phyloP scores from a whole-genome alignment of 1,140 invertebrate genomes.

The Chelonus insularis region DNA sequence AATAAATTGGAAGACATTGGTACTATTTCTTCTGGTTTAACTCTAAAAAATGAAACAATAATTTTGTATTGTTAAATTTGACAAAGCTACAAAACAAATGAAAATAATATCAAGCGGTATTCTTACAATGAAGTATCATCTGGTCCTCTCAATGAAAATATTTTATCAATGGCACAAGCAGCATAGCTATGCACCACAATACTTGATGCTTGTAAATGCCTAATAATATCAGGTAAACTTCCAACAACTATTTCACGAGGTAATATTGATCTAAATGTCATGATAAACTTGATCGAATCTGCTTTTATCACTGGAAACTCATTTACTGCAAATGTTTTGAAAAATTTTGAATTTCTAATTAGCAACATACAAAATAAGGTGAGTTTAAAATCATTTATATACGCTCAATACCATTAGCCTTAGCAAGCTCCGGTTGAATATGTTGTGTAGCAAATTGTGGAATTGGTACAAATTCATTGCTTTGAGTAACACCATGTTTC shows the following conservation, averaged over 20 bases:
- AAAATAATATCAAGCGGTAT: constrained; percentile 15
- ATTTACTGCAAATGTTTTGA: constrained; percentile 76
- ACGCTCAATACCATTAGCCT: constrained; percentile 66
- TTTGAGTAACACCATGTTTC: constrained; percentile 88
- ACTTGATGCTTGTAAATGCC: constrained; percentile 73
- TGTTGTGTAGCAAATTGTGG: constrained; percentile 84
- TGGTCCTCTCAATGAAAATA: constrained; percentile 72
- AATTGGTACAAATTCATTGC: constrained; percentile 86
- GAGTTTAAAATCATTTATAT: constrained; percentile 20
- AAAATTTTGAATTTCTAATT: too few species aligned
- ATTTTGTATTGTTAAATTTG: constrained; percentile 24
- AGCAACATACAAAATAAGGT: not conserved
- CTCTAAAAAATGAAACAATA: constrained; percentile 55
- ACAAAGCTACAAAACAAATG: constrained; percentile 13
- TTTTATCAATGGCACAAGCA: constrained; percentile 87
- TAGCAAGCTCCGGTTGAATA: constrained; percentile 82
- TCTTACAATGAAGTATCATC: constrained; percentile 64
- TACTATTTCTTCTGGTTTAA: constrained; percentile 63
- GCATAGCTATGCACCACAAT: constrained; percentile 94
- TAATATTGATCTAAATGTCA: constrained; percentile 91
- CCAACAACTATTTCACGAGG: constrained; percentile 76
- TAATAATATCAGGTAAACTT: constrained; percentile 76
- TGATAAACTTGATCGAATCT: constrained; percentile 93
- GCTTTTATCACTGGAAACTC: constrained; percentile 90
- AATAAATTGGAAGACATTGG: constrained; percentile 71